phyloP scores from a whole-genome alignment of 2,888 invertebrate species.

The Drosophila pegasa region DNA sequence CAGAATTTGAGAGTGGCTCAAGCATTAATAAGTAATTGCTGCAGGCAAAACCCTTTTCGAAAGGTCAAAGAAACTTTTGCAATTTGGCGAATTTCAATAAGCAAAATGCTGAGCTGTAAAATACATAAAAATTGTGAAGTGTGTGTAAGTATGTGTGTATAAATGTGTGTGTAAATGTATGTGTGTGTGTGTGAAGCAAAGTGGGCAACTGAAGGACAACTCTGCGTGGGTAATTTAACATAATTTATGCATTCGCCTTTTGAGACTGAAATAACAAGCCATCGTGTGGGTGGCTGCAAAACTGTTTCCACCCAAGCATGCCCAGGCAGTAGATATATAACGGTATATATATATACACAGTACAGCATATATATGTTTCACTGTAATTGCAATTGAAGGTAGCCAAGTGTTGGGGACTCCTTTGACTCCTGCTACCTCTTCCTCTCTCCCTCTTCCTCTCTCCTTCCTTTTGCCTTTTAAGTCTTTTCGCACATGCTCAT shows the following conservation, averaged over 20 bases:
- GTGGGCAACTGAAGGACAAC: constrained; percentile 21
- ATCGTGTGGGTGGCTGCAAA: constrained; percentile 33
- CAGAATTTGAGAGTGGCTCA: not conserved
- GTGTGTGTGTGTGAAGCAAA: no score
- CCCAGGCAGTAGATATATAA: not conserved
- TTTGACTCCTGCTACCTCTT: not conserved
- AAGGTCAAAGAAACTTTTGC: not conserved
- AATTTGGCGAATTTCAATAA: not conserved
- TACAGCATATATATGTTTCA: constrained; percentile 15
- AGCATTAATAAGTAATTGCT: not conserved
- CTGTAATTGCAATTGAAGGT: constrained; percentile 73
- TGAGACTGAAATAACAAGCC: constrained; percentile 62
- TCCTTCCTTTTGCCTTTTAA: constrained; percentile 5
- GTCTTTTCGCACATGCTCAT: constrained; percentile 53
- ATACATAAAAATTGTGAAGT: constrained; percentile 48
- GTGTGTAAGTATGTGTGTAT: not conserved
- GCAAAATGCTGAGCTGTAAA: not conserved
- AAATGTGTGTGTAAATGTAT: not conserved
- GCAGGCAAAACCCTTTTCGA: not conserved
- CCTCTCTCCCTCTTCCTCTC: not conserved
- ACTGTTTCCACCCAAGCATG: constrained; percentile 19
- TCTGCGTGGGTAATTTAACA: constrained; percentile 64
- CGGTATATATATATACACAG: not conserved
- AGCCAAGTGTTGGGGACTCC: constrained; percentile 37
- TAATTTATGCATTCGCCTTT: constrained; percentile 76